Percentiles rank a stretch among this genome's conserved stretches.
Evolutionary conservation across 2,797 vertebrate species (phyloP).

Genomic region (Sebastes kiyomatsui): DNA sequence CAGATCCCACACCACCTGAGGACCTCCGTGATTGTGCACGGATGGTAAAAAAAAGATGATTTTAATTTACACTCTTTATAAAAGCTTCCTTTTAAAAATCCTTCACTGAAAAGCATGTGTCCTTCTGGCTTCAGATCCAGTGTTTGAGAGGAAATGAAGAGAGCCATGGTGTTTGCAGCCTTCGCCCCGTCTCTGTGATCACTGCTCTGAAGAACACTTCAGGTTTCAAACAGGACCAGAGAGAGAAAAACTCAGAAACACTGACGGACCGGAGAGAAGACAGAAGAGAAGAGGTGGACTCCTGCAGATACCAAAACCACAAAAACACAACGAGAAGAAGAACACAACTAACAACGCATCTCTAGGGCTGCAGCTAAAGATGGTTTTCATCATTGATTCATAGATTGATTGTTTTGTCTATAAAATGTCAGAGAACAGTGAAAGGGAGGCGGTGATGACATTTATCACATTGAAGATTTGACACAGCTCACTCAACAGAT

Average conservation of each 20-base stretch:
- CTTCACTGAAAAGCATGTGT: slow-evolving; percentile 11
- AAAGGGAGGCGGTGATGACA: too few relatives aligned
- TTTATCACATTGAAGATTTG: too few relatives aligned
- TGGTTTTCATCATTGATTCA: neutral
- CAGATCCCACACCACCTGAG: neutral
- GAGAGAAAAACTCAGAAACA: neutral
- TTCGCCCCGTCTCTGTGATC: neutral
- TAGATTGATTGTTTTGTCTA: neutral
- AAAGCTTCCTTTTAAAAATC: slow-evolving; percentile 17
- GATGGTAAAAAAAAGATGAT: neutral
- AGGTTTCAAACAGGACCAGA: slow-evolving; percentile 12
- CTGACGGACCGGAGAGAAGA: neutral
- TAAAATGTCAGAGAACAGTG: neutral
- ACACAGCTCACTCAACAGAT: too few relatives aligned
- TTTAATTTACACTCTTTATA: slow-evolving; percentile 5
- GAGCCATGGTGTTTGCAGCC: too few relatives aligned
- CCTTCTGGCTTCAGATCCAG: slow-evolving; percentile 2
- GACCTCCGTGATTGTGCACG: neutral
- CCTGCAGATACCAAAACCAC: neutral
- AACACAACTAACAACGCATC: too few relatives aligned
- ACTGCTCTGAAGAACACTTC: slow-evolving; percentile 1
- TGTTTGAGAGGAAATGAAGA: slow-evolving; percentile 6
- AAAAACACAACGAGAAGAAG: neutral
- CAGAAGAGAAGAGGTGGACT: neutral
- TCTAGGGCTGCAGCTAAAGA: neutral